Conservation (phyloP, 2,797 vertebrate species). For the Paramormyrops hopkinsi region DNA sequence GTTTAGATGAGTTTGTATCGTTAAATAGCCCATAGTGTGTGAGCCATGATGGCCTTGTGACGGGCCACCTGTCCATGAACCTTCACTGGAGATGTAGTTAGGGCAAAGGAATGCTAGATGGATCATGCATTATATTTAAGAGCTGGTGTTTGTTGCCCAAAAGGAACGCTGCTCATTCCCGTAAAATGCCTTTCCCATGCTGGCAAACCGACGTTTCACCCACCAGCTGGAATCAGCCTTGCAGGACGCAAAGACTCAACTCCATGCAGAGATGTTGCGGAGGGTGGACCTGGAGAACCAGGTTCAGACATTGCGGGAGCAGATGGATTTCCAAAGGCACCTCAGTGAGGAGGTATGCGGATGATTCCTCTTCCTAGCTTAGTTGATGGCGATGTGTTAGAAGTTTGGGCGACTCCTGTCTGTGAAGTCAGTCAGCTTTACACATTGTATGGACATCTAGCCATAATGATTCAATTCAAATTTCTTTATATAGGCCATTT, state of each 20-base stretch:
- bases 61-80: neutral
- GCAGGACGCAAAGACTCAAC: slow-evolving; percentile 59
- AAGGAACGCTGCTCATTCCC: neutral
- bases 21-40: neutral
- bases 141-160: neutral
- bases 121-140: neutral
- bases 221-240: slow-evolving; percentile 54
- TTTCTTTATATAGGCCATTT: neutral
- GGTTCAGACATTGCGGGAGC: slow-evolving; percentile 66
- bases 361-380: neutral
- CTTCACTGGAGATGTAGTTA: neutral
- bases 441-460: neutral
- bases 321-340: slow-evolving; percentile 68
- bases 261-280: slow-evolving; percentile 65
- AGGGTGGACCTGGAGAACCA: slow-evolving; percentile 71
- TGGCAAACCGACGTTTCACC: neutral
- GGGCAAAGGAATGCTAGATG: neutral
- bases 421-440: neutral
- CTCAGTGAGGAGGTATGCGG: slow-evolving; percentile 65
- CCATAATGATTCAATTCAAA: neutral
- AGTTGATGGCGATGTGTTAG: neutral
- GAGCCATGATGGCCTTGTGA: neutral
- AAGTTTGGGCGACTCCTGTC: neutral
- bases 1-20: neutral
- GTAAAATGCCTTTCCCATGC: neutral